Evolutionary conservation across 2,113 vertebrate genomes (phyloP).

Genomic region (Pardalotus punctatus): DNA sequence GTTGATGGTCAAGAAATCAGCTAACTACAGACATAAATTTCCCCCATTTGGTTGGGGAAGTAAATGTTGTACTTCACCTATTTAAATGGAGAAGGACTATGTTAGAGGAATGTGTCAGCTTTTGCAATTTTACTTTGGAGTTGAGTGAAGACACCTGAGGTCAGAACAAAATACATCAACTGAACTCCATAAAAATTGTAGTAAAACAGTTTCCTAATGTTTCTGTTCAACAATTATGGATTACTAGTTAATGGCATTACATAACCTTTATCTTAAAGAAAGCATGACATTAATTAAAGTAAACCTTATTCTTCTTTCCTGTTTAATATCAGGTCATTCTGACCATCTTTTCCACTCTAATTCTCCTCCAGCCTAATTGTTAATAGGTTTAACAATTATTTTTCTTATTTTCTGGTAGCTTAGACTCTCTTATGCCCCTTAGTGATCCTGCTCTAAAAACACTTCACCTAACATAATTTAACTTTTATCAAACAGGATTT

Average conservation of each 20-base stretch:
- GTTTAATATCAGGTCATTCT: conserved; percentile 35
- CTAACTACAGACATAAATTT: neutral
- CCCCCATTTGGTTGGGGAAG: neutral
- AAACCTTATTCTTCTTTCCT: neutral
- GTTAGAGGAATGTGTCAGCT: neutral
- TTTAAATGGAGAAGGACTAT: neutral
- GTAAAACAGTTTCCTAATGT: neutral
- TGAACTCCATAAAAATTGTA: neutral
- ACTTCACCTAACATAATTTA: neutral
- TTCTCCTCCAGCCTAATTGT: neutral
- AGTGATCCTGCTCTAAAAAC: neutral
- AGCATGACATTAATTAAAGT: conserved; percentile 27
- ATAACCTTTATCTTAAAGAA: conserved; percentile 26
- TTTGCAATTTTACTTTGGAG: neutral
- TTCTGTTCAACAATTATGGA: neutral
- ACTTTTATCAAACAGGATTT: neutral
- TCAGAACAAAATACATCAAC: neutral
- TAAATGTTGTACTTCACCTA: neutral
- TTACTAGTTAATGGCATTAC: neutral
- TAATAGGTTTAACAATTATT: conserved; percentile 6
- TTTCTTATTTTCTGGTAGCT: conserved; percentile 8
- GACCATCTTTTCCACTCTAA: conserved; percentile 9
- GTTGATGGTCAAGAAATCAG: neutral
- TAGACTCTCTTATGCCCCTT: neutral
- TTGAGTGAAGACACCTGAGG: neutral